phyloP scores from a whole-genome alignment of 2,888 invertebrate genomes.

The Drosophila austrosaltans region DNA sequence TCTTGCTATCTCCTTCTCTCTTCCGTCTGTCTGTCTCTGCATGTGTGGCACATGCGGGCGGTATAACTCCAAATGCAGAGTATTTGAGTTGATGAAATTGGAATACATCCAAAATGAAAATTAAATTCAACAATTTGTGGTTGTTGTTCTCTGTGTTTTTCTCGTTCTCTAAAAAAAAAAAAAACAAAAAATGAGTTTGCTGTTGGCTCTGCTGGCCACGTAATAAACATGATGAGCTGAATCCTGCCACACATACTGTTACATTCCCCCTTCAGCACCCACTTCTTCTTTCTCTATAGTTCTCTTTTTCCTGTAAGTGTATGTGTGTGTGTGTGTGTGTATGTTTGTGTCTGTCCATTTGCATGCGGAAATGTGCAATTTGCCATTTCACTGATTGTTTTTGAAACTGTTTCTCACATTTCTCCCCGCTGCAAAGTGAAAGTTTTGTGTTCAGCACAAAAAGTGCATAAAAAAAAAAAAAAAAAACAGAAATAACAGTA shows the following conservation, averaged over 20 bases:
- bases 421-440: conserved; percentile 22
- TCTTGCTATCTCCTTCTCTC: too few relatives aligned
- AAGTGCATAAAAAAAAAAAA: conserved; percentile 12
- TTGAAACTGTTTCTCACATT: conserved; percentile 36
- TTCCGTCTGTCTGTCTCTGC: too few relatives aligned
- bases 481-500: conserved; percentile 18
- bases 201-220: conserved; percentile 33
- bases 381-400: conserved; percentile 61
- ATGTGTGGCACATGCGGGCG: neutral
- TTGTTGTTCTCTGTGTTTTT: conserved; percentile 57
- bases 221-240: conserved; percentile 25
- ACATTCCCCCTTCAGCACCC: neutral
- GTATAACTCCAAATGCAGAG: conserved; percentile 21
- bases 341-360: conserved; percentile 26
- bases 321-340: conserved; percentile 26
- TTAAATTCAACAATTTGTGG: conserved; percentile 70
- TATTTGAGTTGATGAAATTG: conserved; percentile 68
- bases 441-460: conserved; percentile 29
- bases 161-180: conserved; percentile 30
- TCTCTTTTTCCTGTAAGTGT: neutral
- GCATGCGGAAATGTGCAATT: conserved; percentile 54
- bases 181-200: conserved; percentile 21
- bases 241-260: neutral
- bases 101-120: conserved; percentile 68
- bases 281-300: too few relatives aligned